phyloP scores from a whole-genome alignment of 1,140 invertebrate species.

The Drosophila setifemur region DNA sequence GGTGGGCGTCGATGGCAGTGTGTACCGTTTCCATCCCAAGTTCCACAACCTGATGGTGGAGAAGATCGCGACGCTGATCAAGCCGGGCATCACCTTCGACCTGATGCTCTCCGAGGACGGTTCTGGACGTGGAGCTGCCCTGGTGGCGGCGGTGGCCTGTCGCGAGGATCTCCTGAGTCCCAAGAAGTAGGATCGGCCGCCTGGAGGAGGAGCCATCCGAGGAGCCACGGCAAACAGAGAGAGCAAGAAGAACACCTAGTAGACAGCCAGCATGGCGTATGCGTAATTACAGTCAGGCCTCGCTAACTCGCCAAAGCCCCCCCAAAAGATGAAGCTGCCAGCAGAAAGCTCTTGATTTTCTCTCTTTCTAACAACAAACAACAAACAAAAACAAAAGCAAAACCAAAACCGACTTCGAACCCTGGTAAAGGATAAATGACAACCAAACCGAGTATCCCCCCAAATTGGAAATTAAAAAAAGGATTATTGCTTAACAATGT shows the following conservation, averaged over 20 bases:
- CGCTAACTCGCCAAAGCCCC: conserved; percentile 17
- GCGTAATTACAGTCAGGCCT: conserved; percentile 31
- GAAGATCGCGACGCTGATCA: conserved; percentile 92
- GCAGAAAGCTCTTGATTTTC: too few relatives aligned
- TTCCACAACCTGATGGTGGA: conserved; percentile 98
- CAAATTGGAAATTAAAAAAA: too few relatives aligned
- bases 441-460: too few relatives aligned
- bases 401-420: too few relatives aligned
- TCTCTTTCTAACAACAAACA: not conserved
- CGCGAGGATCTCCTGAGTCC: conserved; percentile 67
- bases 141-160: conserved; percentile 96
- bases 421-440: too few relatives aligned
- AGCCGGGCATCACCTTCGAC: conserved; percentile 91
- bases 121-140: conserved; percentile 97
- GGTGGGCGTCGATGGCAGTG: conserved; percentile 98
- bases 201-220: conserved; percentile 19
- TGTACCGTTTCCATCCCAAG: conserved; percentile 99
- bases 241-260: conserved; percentile 21
- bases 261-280: conserved; percentile 30
- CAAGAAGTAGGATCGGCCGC: conserved; percentile 33
- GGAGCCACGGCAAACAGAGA: conserved; percentile 12
- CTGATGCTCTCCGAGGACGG: conserved; percentile 99
- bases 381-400: not conserved
- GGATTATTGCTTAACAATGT: too few relatives aligned
- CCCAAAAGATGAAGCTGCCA: conserved; percentile 16